Conservation (phyloP, 92 coral and sea anemone species). For the Zoanthus sansibaricus region DNA sequence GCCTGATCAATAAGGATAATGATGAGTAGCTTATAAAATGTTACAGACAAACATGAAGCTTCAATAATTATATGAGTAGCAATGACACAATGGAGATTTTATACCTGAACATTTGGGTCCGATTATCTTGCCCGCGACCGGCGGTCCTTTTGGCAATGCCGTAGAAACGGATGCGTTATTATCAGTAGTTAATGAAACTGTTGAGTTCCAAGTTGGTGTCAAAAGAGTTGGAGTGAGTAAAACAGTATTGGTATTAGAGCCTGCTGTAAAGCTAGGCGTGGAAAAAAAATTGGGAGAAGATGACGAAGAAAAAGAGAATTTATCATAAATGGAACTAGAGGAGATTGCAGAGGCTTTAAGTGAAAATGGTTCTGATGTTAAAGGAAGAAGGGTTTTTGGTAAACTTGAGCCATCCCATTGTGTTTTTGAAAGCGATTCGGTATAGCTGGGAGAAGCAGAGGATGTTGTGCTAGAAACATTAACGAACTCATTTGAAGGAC, state of each 20-base stretch:
- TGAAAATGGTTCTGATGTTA: neutral
- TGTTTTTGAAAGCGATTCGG: neutral
- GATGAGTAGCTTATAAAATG: no score
- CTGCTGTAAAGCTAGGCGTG: neutral
- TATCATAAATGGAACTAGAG: neutral
- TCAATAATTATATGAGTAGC: neutral
- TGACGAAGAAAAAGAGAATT: neutral
- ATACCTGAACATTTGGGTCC: conserved; percentile 26
- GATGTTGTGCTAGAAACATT: neutral
- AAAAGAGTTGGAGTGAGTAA: neutral
- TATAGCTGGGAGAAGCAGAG: neutral
- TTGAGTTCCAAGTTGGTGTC: neutral
- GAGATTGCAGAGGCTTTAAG: neutral
- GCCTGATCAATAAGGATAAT: no score
- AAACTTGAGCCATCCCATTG: neutral
- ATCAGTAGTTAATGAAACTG: neutral
- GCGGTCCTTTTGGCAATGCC: neutral
- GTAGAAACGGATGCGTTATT: neutral
- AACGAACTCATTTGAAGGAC: neutral
- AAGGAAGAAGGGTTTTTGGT: neutral
- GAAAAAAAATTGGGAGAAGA: neutral
- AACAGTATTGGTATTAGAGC: neutral
- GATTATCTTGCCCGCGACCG: neutral
- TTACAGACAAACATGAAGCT: no score
- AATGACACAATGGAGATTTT: neutral